Conservation (phyloP, 2,888 invertebrate genomes). For the Monopis laevigella region DNA sequence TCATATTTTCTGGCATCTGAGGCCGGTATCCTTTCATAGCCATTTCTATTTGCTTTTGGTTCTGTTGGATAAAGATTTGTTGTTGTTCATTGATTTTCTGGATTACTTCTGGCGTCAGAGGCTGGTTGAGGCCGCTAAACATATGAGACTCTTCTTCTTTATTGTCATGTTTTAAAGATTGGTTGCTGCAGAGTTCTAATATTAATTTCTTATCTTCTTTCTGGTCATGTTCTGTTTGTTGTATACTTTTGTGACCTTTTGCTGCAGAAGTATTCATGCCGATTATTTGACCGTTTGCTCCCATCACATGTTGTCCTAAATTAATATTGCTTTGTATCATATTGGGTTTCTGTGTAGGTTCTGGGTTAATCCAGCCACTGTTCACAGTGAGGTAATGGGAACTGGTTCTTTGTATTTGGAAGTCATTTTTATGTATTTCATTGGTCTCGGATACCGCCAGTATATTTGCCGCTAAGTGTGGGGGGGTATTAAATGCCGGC, state of each 20-base stretch:
- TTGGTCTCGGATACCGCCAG: constrained; percentile 17
- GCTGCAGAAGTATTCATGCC: constrained; percentile 58
- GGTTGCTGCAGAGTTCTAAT: constrained; percentile 15
- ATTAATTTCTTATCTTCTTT: constrained; percentile 45
- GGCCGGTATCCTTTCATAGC: constrained; percentile 58
- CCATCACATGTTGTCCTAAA: constrained; percentile 53
- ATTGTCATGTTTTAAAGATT: constrained; percentile 29
- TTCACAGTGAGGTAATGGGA: constrained; percentile 57
- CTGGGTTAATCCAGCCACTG: constrained; percentile 59
- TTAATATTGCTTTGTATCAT: constrained; percentile 26
- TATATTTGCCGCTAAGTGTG: constrained; percentile 28
- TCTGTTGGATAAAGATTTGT: constrained; percentile 65
- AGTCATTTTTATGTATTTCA: constrained; percentile 45
- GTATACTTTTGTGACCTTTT: constrained; percentile 26
- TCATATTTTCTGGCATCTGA: constrained; percentile 41
- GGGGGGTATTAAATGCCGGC: constrained; percentile 28
- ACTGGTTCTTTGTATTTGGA: constrained; percentile 41
- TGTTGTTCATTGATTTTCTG: constrained; percentile 67
- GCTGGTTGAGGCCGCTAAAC: constrained; percentile 54
- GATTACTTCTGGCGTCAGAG: constrained; percentile 61
- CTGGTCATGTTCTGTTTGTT: constrained; percentile 13
- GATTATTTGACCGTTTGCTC: constrained; percentile 69
- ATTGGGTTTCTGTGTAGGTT: constrained; percentile 27
- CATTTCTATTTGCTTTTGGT: constrained; percentile 63
- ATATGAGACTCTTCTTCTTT: constrained; percentile 56